phyloP scores from a whole-genome alignment of 2,888 invertebrate genomes.

The Metopia argyrocephala region DNA sequence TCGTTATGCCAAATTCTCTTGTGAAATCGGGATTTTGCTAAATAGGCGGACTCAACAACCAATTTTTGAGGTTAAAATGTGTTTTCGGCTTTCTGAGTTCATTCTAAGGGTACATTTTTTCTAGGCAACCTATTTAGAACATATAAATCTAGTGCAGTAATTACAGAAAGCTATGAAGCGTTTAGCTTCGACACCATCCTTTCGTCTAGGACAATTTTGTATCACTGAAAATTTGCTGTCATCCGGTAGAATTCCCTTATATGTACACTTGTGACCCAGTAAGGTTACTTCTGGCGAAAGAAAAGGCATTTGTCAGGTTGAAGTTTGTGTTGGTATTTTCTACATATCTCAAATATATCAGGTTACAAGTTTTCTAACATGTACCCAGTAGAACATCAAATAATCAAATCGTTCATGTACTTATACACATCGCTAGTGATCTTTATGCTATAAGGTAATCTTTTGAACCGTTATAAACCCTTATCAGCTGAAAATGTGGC shows the following conservation, averaged over 20 bases:
- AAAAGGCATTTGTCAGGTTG: constrained; percentile 7
- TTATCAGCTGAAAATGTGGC: too few relatives aligned
- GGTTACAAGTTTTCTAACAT: too few relatives aligned
- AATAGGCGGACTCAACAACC: constrained; percentile 22
- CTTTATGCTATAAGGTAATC: too few relatives aligned
- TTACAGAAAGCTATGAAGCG: neutral
- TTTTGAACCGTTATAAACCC: too few relatives aligned
- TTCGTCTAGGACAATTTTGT: neutral
- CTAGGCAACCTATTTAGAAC: neutral
- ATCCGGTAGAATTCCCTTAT: constrained; percentile 1
- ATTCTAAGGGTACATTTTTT: constrained; percentile 3
- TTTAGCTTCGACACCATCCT: neutral
- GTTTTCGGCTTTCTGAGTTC: constrained; percentile 36
- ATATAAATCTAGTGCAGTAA: constrained; percentile 5
- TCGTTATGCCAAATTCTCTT: too few relatives aligned
- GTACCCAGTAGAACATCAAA: too few relatives aligned
- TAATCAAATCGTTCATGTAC: too few relatives aligned
- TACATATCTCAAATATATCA: too few relatives aligned
- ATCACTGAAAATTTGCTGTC: neutral
- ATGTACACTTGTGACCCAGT: constrained; percentile 9
- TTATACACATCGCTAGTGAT: too few relatives aligned
- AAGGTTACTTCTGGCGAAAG: neutral
- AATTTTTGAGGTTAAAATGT: constrained; percentile 47
- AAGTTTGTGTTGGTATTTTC: too few relatives aligned
- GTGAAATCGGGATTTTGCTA: constrained; percentile 58